Evolutionary conservation across 2,113 vertebrate genomes (phyloP).

Genomic region (Rhinopomastus cyanomelas): DNA sequence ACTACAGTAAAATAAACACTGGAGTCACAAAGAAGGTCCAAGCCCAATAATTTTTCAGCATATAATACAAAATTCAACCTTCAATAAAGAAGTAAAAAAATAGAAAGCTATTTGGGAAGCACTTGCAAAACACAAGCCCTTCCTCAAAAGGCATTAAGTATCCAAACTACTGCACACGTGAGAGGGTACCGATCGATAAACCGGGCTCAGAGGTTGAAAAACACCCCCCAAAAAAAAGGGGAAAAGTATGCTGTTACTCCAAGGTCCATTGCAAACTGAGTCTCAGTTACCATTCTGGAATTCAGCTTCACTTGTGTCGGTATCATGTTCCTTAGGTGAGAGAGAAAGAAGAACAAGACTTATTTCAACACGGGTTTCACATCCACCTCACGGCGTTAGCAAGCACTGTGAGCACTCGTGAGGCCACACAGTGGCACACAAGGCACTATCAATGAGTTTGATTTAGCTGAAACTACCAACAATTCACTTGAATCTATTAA

Average conservation of each 20-base stretch:
- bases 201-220: background rate
- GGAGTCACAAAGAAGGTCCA: background rate
- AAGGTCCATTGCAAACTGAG: background rate
- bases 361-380: background rate
- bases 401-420: background rate
- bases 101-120: constrained; percentile 48
- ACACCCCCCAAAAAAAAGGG: background rate
- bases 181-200: background rate
- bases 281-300: constrained; percentile 68
- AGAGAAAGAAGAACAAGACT: background rate
- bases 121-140: constrained; percentile 19
- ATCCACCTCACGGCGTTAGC: background rate
- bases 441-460: background rate
- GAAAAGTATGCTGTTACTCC: background rate
- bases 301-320: constrained; percentile 78
- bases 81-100: constrained; percentile 61
- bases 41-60: constrained; percentile 7
- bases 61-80: constrained; percentile 56
- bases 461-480: background rate
- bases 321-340: constrained; percentile 82
- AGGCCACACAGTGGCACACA: background rate
- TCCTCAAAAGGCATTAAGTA: constrained; percentile 1
- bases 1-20: background rate
- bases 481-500: background rate
- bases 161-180: background rate